These are phyloP conservation scores for Leptestheria dahalacensis DNA, from an alignment of 1,140 invertebrate genomes.

Conservation along the genomic window DNA sequence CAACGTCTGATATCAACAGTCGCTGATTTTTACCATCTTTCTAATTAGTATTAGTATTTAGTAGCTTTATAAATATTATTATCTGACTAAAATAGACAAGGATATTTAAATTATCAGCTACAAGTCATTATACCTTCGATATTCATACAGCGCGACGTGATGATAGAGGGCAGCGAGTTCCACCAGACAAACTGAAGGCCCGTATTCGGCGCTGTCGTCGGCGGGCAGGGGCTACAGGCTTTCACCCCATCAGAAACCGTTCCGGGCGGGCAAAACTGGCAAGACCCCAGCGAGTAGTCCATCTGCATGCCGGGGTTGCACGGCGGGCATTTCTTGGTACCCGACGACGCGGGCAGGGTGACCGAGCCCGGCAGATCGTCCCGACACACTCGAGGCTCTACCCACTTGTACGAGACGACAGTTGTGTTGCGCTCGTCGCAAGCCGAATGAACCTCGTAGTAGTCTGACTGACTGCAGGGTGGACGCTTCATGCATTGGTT, in stretches of 20 bases:
- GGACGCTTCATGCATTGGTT: constrained; percentile 32
- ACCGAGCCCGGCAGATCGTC: constrained; percentile 27
- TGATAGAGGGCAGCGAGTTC: constrained; percentile 34
- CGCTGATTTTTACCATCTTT: no score
- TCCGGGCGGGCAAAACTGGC: constrained; percentile 19
- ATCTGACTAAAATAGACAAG: no score
- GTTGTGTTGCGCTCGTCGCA: constrained; percentile 25
- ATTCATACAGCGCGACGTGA: constrained; percentile 34
- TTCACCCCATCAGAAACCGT: constrained; percentile 24
- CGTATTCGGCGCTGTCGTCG: constrained; percentile 36
- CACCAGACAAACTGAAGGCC: constrained; percentile 36
- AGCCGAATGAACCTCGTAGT: constrained; percentile 28
- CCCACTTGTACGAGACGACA: constrained; percentile 34
- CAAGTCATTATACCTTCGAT: constrained; percentile 25
- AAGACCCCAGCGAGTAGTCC: constrained; percentile 22
- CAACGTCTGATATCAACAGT: no score
- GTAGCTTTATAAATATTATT: no score
- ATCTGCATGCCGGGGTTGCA: constrained; percentile 41
- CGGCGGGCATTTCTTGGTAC: constrained; percentile 31
- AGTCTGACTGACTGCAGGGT: constrained; percentile 37
- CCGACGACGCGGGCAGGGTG: constrained; percentile 27
- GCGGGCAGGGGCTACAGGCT: constrained; percentile 34
- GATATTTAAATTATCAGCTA: no score
- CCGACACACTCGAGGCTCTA: constrained; percentile 38
- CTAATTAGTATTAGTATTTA: not conserved